Conservation (phyloP, 2,888 invertebrate species). For the Eulithis prunata region DNA sequence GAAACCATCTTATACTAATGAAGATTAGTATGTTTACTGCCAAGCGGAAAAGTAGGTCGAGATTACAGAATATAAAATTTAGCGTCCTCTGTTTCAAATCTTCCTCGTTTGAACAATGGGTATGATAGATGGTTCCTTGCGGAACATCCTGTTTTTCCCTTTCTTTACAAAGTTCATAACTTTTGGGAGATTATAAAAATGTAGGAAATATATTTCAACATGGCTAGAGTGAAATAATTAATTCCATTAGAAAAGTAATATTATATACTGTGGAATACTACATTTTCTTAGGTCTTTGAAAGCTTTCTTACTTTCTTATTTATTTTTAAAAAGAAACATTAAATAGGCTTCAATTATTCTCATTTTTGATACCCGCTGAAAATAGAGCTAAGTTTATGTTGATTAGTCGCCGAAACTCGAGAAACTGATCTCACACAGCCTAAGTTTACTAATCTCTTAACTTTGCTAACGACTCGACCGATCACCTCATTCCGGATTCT, state of each 20-base stretch:
- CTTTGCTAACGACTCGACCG: constrained; percentile 26
- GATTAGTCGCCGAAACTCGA: constrained; percentile 7
- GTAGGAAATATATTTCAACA: no score
- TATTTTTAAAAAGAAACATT: no score
- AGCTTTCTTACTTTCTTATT: no score
- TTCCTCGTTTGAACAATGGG: constrained; percentile 50
- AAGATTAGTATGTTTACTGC: constrained; percentile 48
- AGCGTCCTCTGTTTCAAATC: constrained; percentile 38
- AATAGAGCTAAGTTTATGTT: constrained; percentile 3
- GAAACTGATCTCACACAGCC: neutral
- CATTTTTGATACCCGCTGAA: neutral
- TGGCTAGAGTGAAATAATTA: no score
- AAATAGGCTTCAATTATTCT: constrained; percentile 1
- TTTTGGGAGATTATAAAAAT: no score
- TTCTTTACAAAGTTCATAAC: constrained; percentile 44
- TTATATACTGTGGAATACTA: no score
- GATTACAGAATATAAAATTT: constrained; percentile 47
- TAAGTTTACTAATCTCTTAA: constrained; percentile 28
- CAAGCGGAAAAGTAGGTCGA: constrained; percentile 52
- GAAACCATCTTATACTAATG: constrained; percentile 30
- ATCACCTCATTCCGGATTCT: constrained; percentile 30
- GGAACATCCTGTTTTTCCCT: constrained; percentile 52
- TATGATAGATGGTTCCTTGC: constrained; percentile 58
- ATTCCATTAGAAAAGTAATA: no score
- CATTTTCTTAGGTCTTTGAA: no score